Evolutionary conservation across 1,140 invertebrate species (phyloP).

Genomic region (Drosophila bocqueti): DNA sequence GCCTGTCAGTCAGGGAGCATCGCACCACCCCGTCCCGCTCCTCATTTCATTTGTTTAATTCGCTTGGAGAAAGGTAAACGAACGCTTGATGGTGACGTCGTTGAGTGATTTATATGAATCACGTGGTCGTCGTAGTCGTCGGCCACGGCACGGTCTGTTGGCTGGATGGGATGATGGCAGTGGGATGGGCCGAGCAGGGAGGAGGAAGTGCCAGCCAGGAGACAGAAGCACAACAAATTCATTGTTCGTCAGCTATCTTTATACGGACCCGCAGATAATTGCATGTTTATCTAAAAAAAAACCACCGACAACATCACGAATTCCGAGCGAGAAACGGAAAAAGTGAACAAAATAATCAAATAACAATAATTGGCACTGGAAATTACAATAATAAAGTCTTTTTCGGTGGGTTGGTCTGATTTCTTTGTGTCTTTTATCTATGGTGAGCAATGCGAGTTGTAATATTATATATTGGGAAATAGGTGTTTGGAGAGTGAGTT

Average conservation of each 20-base stretch:
- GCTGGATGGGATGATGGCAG: constrained; percentile 15
- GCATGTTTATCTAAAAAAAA: constrained; percentile 36
- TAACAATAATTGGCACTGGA: constrained; percentile 31
- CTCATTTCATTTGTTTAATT: constrained; percentile 72
- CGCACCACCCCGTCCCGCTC: constrained; percentile 10
- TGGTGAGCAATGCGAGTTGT: not conserved
- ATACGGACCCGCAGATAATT: constrained; percentile 46
- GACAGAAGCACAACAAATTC: constrained; percentile 54
- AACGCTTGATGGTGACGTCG: constrained; percentile 77
- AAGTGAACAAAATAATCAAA: constrained; percentile 35
- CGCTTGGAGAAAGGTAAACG: constrained; percentile 73
- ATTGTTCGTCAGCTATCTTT: constrained; percentile 62
- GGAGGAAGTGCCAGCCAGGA: constrained; percentile 4
- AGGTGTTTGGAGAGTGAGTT: not conserved
- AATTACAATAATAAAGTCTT: constrained; percentile 41
- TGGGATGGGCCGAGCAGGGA: constrained; percentile 1
- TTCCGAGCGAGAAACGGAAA: constrained; percentile 11
- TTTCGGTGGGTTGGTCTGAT: constrained; percentile 8
- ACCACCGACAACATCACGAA: constrained; percentile 30
- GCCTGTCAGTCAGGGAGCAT: constrained; percentile 30
- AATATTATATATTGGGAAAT: not conserved
- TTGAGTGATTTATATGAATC: constrained; percentile 83
- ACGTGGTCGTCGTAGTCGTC: constrained; percentile 63
- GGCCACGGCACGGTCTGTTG: constrained; percentile 39
- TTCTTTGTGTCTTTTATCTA: constrained; percentile 28